phyloP scores from a whole-genome alignment of 1,140 invertebrate genomes.

The roundworm (Caenorhabditis elegans) region WBcel235 BX284606.5:7691001-7691500 shows the following conservation, averaged over 20 bases:
- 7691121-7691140: too few species aligned
- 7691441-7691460: neutral
- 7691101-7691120: neutral
- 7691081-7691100: neutral
- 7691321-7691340: neutral
- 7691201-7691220: too few species aligned
- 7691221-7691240: too few species aligned
- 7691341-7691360: neutral
- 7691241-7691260: too few species aligned
- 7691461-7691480: slow-evolving; percentile 11
- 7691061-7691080: neutral
- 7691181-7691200: too few species aligned
- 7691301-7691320: neutral
- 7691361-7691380: slow-evolving; percentile 7
- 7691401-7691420: neutral
- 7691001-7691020: neutral
- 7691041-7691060: neutral
- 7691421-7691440: neutral
- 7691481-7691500: neutral
- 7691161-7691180: too few species aligned
- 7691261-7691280: too few species aligned
- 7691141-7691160: too few species aligned
- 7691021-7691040: neutral
- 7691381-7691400: neutral
- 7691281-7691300: too few species aligned